Evolutionary conservation across 2,888 invertebrate species (phyloP).

Genomic region (Drosophila mettleri): DNA sequence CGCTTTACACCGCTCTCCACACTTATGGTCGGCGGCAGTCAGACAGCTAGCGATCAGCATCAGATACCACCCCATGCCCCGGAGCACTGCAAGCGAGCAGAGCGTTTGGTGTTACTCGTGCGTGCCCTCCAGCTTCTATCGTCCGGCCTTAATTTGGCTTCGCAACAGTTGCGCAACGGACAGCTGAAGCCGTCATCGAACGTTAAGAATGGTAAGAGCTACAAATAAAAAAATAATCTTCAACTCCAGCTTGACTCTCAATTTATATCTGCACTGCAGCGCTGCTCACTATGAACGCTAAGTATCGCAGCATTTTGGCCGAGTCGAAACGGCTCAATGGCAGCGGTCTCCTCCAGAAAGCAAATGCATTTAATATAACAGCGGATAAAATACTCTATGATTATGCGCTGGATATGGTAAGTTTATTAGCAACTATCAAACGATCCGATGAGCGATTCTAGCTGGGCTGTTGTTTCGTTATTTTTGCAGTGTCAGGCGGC

Average conservation of each 20-base stretch:
- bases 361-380: constrained; percentile 90
- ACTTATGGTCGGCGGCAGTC: constrained; percentile 85
- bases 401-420: constrained; percentile 98
- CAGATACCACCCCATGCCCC: constrained; percentile 85
- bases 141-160: constrained; percentile 96
- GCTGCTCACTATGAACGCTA: constrained; percentile 94
- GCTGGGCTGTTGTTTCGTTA: background rate
- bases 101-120: constrained; percentile 84
- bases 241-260: background rate
- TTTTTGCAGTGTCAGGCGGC: constrained; percentile 96
- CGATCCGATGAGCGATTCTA: too few relatives aligned
- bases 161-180: constrained; percentile 92
- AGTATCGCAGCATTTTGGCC: constrained; percentile 94
- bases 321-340: constrained; percentile 95
- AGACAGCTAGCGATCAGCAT: constrained; percentile 69
- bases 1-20: constrained; percentile 91
- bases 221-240: rapidly evolving
- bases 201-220: constrained; percentile 91
- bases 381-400: constrained; percentile 99
- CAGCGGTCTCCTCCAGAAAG: constrained; percentile 89
- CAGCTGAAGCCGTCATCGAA: constrained; percentile 95
- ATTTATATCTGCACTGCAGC: constrained; percentile 85
- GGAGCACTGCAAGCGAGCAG: constrained; percentile 85
- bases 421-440: constrained; percentile 45
- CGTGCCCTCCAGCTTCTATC: constrained; percentile 96